phyloP scores from a whole-genome alignment of 2,113 vertebrate species.

The Siniperca chuatsi region DNA sequence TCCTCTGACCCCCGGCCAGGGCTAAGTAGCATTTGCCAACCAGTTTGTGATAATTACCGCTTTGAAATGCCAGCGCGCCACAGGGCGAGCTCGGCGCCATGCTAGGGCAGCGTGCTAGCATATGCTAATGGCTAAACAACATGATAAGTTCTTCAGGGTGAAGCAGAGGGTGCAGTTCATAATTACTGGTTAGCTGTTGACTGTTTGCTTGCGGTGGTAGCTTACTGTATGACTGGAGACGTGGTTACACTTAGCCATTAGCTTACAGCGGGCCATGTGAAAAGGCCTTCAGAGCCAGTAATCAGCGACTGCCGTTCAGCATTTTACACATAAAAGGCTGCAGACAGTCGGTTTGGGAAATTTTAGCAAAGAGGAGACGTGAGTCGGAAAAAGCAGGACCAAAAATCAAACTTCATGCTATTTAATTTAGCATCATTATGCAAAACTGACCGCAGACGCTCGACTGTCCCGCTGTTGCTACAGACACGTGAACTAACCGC shows the following conservation, averaged over 20 bases:
- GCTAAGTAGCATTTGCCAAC: conserved; percentile 67
- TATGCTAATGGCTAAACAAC: conserved; percentile 77
- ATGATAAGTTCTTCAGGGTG: conserved; percentile 55
- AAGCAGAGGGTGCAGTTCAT: conserved; percentile 15
- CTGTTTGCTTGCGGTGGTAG: conserved; percentile 34
- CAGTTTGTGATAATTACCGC: conserved; percentile 73
- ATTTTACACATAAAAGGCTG: conserved; percentile 8
- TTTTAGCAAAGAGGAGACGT: conserved; percentile 11
- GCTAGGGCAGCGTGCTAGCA: conserved; percentile 64
- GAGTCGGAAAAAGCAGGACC: neutral
- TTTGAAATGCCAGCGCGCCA: conserved; percentile 73
- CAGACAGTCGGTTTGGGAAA: neutral
- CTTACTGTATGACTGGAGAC: conserved; percentile 6
- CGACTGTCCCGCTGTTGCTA: neutral
- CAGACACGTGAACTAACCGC: neutral
- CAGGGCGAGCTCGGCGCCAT: conserved; percentile 30
- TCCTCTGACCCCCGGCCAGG: conserved; percentile 56
- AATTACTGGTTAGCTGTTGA: conserved; percentile 62
- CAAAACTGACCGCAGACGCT: neutral
- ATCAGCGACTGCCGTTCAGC: conserved; percentile 51
- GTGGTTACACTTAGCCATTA: conserved; percentile 36
- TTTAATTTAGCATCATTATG: neutral
- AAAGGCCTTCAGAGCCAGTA: conserved; percentile 15
- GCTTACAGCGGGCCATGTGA: conserved; percentile 6
- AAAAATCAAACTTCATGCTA: neutral